Evolutionary conservation across 2,113 vertebrate genomes (phyloP).

Genomic region (Sitta europaea): DNA sequence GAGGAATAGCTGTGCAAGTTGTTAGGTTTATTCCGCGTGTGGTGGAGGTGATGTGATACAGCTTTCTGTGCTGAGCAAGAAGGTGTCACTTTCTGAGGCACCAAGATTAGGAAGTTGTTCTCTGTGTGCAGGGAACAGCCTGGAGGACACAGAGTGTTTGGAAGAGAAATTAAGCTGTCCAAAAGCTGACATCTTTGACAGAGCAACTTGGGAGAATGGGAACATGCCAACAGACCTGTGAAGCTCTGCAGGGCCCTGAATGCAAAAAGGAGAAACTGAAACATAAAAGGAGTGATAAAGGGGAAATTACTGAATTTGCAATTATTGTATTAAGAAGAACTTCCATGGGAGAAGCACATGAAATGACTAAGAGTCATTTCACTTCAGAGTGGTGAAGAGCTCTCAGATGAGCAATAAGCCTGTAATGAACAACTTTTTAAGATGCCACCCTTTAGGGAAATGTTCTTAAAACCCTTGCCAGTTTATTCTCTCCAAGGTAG

Average conservation of each 20-base stretch:
- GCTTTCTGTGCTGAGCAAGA: background rate
- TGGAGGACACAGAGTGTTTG: fast-evolving
- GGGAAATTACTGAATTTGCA: background rate
- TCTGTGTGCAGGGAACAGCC: background rate
- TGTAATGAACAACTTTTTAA: background rate
- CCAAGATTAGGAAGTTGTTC: background rate
- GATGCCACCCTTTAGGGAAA: background rate
- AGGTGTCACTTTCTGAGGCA: background rate
- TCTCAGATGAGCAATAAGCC: background rate
- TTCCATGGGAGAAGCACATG: background rate
- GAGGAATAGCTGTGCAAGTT: background rate
- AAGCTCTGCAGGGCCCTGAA: background rate
- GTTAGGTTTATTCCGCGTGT: background rate
- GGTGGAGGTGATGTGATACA: background rate
- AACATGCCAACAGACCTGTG: background rate
- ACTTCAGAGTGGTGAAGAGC: background rate
- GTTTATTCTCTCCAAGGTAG: background rate
- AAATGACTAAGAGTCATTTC: background rate
- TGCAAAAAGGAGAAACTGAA: background rate
- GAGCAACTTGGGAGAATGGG: background rate
- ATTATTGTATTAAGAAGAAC: background rate
- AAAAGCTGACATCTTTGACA: background rate
- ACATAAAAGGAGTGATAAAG: background rate
- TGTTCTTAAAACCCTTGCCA: background rate
- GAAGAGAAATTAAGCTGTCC: background rate